phyloP scores from a whole-genome alignment of 2,113 vertebrate species.

The Channa argus region DNA sequence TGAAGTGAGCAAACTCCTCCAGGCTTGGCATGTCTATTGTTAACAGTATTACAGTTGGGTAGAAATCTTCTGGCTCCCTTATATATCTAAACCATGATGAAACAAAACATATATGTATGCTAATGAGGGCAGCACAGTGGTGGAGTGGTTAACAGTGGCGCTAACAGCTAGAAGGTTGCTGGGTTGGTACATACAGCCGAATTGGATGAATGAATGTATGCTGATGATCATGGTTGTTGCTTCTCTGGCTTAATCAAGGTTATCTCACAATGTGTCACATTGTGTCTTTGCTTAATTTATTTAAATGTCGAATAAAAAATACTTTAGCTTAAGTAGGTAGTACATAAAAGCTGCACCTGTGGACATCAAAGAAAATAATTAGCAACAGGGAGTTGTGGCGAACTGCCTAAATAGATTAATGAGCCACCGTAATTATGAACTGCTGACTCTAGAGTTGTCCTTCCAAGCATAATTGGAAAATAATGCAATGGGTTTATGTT shows the following conservation, averaged over 20 bases:
- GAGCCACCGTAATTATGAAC: conserved; percentile 13
- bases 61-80: too few species aligned
- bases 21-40: too few species aligned
- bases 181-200: too few species aligned
- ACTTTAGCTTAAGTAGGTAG: not conserved
- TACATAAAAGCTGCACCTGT: conserved; percentile 10
- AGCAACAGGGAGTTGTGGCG: not conserved
- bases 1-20: too few species aligned
- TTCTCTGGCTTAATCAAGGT: not conserved
- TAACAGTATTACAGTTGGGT: too few species aligned
- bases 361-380: not conserved
- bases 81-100: too few species aligned
- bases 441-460: conserved; percentile 24
- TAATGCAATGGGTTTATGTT: not conserved
- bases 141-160: too few species aligned
- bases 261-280: not conserved
- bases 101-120: too few species aligned
- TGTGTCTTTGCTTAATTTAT: not conserved
- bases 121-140: too few species aligned
- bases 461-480: not conserved
- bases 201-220: not conserved
- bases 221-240: not conserved
- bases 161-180: too few species aligned
- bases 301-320: not conserved
- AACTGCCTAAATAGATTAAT: conserved; percentile 16